Evolutionary conservation across 2,797 vertebrate species (phyloP).

Genomic region (Gymnopithys bicolor): DNA sequence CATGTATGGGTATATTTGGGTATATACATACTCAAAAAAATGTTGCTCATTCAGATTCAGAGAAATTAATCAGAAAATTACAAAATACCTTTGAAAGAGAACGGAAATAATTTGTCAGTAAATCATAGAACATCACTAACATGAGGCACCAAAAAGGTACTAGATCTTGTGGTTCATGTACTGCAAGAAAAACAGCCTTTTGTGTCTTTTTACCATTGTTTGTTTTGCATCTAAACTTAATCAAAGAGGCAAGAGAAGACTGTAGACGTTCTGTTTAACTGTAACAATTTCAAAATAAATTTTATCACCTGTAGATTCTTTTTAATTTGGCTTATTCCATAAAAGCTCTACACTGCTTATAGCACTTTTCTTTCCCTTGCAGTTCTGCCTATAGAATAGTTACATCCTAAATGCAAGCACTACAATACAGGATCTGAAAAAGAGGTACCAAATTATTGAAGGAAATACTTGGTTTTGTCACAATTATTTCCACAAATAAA

Average conservation of each 20-base stretch:
- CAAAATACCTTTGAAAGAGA: slow-evolving; percentile 61
- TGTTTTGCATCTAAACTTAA: slow-evolving; percentile 75
- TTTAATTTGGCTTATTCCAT: not conserved
- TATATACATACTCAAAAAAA: slow-evolving; percentile 57
- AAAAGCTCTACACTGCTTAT: not conserved
- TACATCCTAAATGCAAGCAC: not conserved
- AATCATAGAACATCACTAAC: slow-evolving; percentile 63
- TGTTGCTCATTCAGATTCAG: slow-evolving; percentile 65
- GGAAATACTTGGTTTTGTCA: not conserved
- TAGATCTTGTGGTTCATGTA: slow-evolving; percentile 67
- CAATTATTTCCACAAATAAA: slow-evolving; percentile 21
- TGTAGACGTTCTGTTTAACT: slow-evolving; percentile 55
- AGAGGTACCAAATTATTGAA: slow-evolving; percentile 1
- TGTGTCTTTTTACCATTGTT: slow-evolving; percentile 62
- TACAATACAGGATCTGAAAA: not conserved
- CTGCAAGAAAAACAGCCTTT: slow-evolving; percentile 68
- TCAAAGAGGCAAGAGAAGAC: slow-evolving; percentile 68
- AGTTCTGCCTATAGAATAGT: not conserved
- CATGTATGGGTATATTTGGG: slow-evolving; percentile 19
- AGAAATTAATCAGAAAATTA: slow-evolving; percentile 72
- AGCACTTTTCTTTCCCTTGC: not conserved
- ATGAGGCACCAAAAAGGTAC: slow-evolving; percentile 69
- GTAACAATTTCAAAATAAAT: slow-evolving; percentile 51
- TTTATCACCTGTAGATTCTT: not conserved
- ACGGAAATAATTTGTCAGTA: slow-evolving; percentile 73